A percentile compares a stretch with the other conserved stretches of the same genome.
phyloP scores from a whole-genome alignment of 2,797 vertebrate species.

The Podargus strigoides region DNA sequence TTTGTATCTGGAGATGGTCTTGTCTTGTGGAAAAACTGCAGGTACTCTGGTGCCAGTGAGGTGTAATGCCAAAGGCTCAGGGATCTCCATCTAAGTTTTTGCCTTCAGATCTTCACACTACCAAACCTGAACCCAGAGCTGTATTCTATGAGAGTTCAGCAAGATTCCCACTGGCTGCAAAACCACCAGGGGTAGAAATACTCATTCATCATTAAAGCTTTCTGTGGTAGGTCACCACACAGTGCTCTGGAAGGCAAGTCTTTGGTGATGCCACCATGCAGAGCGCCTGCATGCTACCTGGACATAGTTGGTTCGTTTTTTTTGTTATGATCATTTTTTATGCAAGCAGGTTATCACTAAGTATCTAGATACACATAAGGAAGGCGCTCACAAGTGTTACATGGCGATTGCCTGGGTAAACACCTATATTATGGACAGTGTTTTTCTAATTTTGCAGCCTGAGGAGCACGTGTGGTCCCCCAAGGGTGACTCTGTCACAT shows the following conservation, averaged over 20 bases:
- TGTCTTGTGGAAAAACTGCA: not conserved
- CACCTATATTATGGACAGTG: not conserved
- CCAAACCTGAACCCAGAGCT: not conserved
- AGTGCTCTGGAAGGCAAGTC: not conserved
- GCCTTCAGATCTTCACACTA: not conserved
- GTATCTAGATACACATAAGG: not conserved
- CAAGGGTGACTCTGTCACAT: not conserved
- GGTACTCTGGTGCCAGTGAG: not conserved
- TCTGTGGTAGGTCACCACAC: not conserved
- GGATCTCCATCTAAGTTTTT: not conserved
- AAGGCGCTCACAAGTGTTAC: not conserved
- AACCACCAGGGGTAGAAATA: not conserved
- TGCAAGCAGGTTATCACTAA: not conserved
- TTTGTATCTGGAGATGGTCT: not conserved
- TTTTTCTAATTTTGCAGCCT: not conserved
- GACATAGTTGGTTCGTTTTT: fast-evolving
- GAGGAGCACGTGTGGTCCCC: not conserved
- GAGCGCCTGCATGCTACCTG: not conserved
- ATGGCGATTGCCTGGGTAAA: not conserved
- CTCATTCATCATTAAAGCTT: not conserved
- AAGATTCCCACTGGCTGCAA: not conserved
- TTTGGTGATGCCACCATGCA: not conserved
- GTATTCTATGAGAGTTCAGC: not conserved
- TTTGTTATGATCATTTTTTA: not conserved
- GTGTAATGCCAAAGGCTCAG: not conserved